These are phyloP conservation scores for Ruditapes philippinarum DNA, from an alignment of 1,140 invertebrate species.

Conservation along the genomic window DNA sequence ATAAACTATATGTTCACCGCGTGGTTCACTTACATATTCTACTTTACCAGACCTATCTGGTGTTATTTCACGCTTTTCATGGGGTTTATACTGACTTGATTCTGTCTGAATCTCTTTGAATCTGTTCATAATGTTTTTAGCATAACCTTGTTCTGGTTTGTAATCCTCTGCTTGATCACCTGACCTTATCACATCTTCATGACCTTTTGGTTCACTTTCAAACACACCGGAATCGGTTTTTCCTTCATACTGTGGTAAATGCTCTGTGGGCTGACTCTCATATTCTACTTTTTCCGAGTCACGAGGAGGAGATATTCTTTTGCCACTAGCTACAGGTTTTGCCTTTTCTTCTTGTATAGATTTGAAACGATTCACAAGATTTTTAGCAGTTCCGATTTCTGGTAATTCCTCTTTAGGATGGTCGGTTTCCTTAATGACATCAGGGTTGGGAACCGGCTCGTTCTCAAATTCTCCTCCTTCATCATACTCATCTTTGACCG, in stretches of 20 bases:
- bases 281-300: slow-evolving; percentile 78
- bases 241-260: slow-evolving; percentile 76
- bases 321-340: slow-evolving; percentile 64
- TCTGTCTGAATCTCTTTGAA: slow-evolving; percentile 78
- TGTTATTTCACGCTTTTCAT: slow-evolving; percentile 76
- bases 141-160: slow-evolving; percentile 79
- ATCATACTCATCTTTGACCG: slow-evolving; percentile 75
- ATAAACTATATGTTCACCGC: slow-evolving; percentile 65
- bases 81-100: slow-evolving; percentile 66
- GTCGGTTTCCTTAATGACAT: slow-evolving; percentile 79
- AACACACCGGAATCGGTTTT: slow-evolving; percentile 80
- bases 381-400: slow-evolving; percentile 78
- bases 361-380: slow-evolving; percentile 75
- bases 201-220: slow-evolving; percentile 78
- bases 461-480: slow-evolving; percentile 83
- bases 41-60: slow-evolving; percentile 75
- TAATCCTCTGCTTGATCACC: slow-evolving; percentile 75
- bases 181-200: slow-evolving; percentile 77
- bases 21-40: slow-evolving; percentile 78
- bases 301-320: slow-evolving; percentile 73
- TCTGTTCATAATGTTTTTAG: slow-evolving; percentile 80
- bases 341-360: slow-evolving; percentile 71
- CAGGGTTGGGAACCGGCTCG: slow-evolving; percentile 73
- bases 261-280: slow-evolving; percentile 78
- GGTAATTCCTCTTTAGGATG: slow-evolving; percentile 76